Percentiles rank a stretch among this genome's conserved stretches.
These are phyloP conservation scores for Gadus macrocephalus DNA, from an alignment of 2,113 vertebrate species.

Conservation along the genomic window DNA sequence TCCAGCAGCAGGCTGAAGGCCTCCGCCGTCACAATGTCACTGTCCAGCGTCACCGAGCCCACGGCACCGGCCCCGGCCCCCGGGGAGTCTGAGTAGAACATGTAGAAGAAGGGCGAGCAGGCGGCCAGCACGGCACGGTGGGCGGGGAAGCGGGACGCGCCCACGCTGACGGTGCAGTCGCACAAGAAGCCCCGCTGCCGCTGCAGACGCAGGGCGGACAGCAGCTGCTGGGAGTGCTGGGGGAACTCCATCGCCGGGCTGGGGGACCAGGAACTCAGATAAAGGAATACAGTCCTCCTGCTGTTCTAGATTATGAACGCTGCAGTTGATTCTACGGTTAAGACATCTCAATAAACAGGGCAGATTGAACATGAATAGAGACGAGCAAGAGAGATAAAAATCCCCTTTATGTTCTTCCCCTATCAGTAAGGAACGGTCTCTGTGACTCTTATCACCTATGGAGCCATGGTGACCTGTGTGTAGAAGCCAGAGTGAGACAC, in stretches of 20 bases:
- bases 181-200: constrained; percentile 90
- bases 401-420: too few species aligned
- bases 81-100: constrained; percentile 85
- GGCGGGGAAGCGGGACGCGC: constrained; percentile 80
- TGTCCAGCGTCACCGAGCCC: constrained; percentile 80
- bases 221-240: constrained; percentile 85
- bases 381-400: too few species aligned
- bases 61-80: constrained; percentile 50
- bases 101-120: constrained; percentile 92
- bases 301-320: too few species aligned
- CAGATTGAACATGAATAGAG: too few species aligned
- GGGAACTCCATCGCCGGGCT: constrained; percentile 84
- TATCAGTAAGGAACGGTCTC: too few species aligned
- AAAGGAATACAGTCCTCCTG: too few species aligned
- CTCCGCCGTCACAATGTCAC: constrained; percentile 86
- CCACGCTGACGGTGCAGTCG: constrained; percentile 88
- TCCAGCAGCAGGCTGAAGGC: constrained; percentile 89
- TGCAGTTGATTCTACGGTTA: too few species aligned
- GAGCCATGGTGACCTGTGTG: too few species aligned
- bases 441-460: too few species aligned
- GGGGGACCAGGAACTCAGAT: not conserved
- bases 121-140: constrained; percentile 89
- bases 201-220: constrained; percentile 84
- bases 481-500: too few species aligned
- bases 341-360: too few species aligned